Evolutionary conservation across 1,140 invertebrate genomes (phyloP).

Genomic region (Spodoptera frugiperda): DNA sequence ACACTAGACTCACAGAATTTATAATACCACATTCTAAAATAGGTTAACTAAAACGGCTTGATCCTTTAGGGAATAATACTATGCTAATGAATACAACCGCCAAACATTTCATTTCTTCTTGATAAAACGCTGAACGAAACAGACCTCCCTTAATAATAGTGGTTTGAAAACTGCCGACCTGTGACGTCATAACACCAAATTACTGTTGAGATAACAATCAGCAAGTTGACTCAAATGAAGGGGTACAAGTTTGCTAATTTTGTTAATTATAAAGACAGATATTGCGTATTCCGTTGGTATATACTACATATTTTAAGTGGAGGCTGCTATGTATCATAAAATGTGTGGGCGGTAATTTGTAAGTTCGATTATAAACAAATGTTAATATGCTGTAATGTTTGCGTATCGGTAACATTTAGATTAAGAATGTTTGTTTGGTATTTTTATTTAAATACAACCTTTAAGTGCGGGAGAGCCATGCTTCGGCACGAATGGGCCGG

Average conservation of each 20-base stretch:
- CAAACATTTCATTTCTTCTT: background rate
- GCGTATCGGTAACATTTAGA: too few species aligned
- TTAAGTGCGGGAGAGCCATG: too few species aligned
- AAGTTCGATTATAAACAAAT: background rate
- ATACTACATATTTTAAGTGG: background rate
- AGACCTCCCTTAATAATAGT: background rate
- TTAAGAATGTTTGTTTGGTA: too few species aligned
- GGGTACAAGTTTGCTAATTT: slow-evolving; percentile 15
- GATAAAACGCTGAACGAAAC: background rate
- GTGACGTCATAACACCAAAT: slow-evolving; percentile 5
- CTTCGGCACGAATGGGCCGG: too few species aligned
- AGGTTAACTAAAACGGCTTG: too few species aligned
- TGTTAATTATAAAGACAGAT: slow-evolving; percentile 16
- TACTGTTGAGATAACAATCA: slow-evolving; percentile 9
- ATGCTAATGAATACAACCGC: too few species aligned
- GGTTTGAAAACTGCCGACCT: background rate
- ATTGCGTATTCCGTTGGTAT: background rate
- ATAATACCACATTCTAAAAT: too few species aligned
- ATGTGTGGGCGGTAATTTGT: background rate
- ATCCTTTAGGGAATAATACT: too few species aligned
- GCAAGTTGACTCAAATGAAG: slow-evolving; percentile 17
- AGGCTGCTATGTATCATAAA: background rate
- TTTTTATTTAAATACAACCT: too few species aligned
- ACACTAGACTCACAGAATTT: too few species aligned
- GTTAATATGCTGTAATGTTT: background rate